A percentile compares a stretch with the other conserved stretches of the same genome.
Evolutionary conservation across 2,113 vertebrate species (phyloP).

Genomic region (Hystrix cristata): DNA sequence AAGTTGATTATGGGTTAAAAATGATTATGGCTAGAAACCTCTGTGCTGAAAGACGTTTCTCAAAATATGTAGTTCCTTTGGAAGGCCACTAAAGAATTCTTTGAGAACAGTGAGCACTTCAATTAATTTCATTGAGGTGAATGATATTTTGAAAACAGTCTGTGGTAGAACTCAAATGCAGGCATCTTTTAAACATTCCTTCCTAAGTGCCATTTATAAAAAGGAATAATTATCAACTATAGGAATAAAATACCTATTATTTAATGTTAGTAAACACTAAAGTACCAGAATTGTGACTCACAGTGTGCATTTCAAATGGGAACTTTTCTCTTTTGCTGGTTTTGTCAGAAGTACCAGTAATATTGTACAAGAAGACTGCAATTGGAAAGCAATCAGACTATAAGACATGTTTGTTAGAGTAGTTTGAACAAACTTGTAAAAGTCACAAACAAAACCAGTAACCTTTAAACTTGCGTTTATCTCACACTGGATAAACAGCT

Average conservation of each 20-base stretch:
- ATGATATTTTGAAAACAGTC: slow-evolving; percentile 44
- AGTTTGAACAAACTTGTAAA: slow-evolving; percentile 49
- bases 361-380: neutral
- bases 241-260: neutral
- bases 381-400: neutral
- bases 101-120: slow-evolving; percentile 48
- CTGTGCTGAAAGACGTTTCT: slow-evolving; percentile 50
- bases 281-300: neutral
- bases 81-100: slow-evolving; percentile 49
- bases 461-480: slow-evolving; percentile 4
- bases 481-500: neutral
- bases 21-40: neutral
- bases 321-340: slow-evolving; percentile 19
- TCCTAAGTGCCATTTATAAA: neutral
- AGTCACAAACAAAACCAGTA: neutral
- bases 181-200: slow-evolving; percentile 17
- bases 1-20: slow-evolving; percentile 22
- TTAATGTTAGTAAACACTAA: slow-evolving; percentile 48
- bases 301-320: neutral
- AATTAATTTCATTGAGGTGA: slow-evolving; percentile 49
- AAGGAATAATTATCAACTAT: slow-evolving; percentile 26
- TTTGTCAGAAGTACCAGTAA: slow-evolving; percentile 1
- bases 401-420: neutral
- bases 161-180: slow-evolving; percentile 39
- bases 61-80: slow-evolving; percentile 8